phyloP scores from a whole-genome alignment of 2,113 vertebrate genomes.

The Eulacestoma nigropectus region DNA sequence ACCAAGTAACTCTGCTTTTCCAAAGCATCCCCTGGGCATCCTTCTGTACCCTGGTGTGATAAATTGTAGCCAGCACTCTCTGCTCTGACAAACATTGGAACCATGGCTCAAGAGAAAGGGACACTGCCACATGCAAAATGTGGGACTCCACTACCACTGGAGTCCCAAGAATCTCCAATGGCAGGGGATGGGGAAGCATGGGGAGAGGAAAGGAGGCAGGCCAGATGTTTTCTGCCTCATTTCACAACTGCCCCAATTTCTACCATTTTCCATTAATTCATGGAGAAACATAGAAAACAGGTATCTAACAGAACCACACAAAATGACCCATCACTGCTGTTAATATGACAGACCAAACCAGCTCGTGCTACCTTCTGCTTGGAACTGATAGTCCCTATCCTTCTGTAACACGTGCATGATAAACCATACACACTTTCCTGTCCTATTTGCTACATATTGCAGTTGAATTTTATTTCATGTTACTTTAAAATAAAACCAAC shows the following conservation, averaged over 20 bases:
- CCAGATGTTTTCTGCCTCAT: background rate
- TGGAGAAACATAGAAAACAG: background rate
- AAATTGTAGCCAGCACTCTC: background rate
- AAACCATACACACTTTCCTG: background rate
- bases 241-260: rapidly evolving
- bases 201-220: background rate
- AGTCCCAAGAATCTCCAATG: background rate
- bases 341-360: background rate
- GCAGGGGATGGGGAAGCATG: background rate
- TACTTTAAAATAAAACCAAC: background rate
- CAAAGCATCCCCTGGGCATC: background rate
- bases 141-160: background rate
- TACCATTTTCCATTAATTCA: background rate
- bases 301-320: background rate
- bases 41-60: background rate
- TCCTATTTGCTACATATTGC: background rate
- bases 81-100: background rate
- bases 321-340: background rate
- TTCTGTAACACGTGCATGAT: background rate
- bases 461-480: background rate
- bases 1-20: background rate
- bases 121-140: background rate
- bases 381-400: background rate
- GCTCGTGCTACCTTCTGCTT: background rate
- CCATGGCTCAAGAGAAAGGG: background rate